Evolutionary conservation across 2,797 vertebrate genomes (phyloP), one percentile per base, ranked within the genome.

Genomic region (Sebastes matsubarae): DNA sequence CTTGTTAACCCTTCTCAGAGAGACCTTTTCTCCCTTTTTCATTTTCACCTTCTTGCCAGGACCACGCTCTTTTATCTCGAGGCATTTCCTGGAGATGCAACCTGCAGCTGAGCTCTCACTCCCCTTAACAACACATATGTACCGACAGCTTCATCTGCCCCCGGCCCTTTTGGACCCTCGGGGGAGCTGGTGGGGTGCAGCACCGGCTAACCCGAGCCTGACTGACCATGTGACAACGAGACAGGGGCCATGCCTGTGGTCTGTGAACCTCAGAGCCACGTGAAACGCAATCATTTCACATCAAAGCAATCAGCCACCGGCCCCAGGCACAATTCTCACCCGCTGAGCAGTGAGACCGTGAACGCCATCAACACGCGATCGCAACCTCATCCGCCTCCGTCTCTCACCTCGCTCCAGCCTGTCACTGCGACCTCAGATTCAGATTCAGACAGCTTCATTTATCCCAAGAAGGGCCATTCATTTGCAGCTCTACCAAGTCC

Each of bases 221-320:
- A 52, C 74, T 80, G 77, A 72, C 84, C 77, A 60, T 81, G 82
- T 83, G 83, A 82, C 87, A 83, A 79, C 50, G 57, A 85, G 82
- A 84, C 75, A 68, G 27, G 72, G 81, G 83, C 88, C 78, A 30
- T 65, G 81, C 79, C 82, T 75, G 88, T 67, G 86, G 86, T 91
- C 88, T 76, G 46, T 50, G 70, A 76, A 84, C 89, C 87, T 84
- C 72, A 29, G 76, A 86, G 84, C 81, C 83, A 77, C 82, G 79
- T 84, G 88, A 91, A 93, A 91, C 27, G 68, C 93, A 95, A 93
- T 94, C 86, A 95, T 94, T 94, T 93, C 91, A 92, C 91, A 94
- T 96, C 88, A 91, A 92, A 93, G 94, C 92, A 95, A 96, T 95
- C 96, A 94, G 86, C 83, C 89, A 80, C 85, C 68, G 30, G 87